Evolutionary conservation across 2,113 vertebrate genomes (phyloP).

Genomic region (Myotis lucifugus): DNA sequence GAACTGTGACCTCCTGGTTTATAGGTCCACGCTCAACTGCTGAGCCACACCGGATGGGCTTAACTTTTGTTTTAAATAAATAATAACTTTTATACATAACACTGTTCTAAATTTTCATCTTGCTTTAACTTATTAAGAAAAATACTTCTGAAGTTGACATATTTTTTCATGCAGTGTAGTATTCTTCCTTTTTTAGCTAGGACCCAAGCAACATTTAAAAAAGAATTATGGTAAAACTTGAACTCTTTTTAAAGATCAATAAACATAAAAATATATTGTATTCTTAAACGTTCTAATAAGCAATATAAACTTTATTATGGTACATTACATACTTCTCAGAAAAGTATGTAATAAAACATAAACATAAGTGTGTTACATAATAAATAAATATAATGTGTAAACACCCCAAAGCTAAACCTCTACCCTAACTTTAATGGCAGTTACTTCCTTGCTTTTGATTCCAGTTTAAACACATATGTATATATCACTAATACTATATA

Average conservation of each 20-base stretch:
- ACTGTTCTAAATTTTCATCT: slow-evolving; percentile 34
- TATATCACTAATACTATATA: not conserved
- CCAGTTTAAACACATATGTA: not conserved
- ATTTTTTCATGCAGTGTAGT: not conserved
- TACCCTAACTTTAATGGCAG: not conserved
- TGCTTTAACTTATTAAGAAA: slow-evolving; percentile 53
- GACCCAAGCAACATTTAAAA: slow-evolving; percentile 8
- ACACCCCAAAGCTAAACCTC: not conserved
- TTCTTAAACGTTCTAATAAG: not conserved
- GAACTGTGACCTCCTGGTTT: too few species aligned
- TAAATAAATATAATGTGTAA: not conserved
- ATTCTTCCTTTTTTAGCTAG: not conserved
- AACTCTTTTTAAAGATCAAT: not conserved
- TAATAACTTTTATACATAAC: not conserved
- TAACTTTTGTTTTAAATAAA: slow-evolving; percentile 1
- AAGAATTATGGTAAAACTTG: not conserved
- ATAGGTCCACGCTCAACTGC: not conserved
- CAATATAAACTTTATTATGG: not conserved
- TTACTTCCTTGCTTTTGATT: not conserved
- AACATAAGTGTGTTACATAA: not conserved
- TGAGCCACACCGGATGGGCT: not conserved
- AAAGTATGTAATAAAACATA: not conserved
- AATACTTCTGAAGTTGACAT: not conserved
- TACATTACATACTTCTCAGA: not conserved
- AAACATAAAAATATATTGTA: not conserved